Evolutionary conservation across 1,140 invertebrate species (phyloP).

Genomic region (Musca domestica): DNA sequence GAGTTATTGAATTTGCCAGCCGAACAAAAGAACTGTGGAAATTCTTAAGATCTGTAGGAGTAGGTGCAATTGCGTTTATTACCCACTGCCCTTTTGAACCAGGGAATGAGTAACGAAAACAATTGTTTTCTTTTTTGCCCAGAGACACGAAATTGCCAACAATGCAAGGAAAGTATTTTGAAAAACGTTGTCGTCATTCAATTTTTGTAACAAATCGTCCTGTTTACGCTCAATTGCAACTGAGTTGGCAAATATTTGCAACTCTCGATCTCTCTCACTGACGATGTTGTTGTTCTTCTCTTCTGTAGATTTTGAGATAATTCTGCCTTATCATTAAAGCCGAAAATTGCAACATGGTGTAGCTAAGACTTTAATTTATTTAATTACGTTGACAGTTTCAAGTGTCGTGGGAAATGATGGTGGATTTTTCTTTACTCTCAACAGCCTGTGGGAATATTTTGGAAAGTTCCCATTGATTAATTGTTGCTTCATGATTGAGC

Average conservation of each 20-base stretch:
- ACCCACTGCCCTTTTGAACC: not conserved
- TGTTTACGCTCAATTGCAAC: conserved; percentile 7
- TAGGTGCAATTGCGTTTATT: conserved; percentile 54
- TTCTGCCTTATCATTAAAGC: conserved; percentile 7
- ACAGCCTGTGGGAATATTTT: conserved; percentile 1
- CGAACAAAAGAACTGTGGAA: not conserved
- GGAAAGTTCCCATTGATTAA: not conserved
- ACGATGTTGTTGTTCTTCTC: not conserved
- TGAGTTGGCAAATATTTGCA: not conserved
- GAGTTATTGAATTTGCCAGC: conserved; percentile 33
- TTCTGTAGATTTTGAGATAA: not conserved
- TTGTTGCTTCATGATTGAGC: not conserved
- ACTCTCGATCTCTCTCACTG: not conserved
- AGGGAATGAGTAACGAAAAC: too few species aligned
- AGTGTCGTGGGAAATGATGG: conserved; percentile 39
- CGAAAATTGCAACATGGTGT: conserved; percentile 25
- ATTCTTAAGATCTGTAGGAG: conserved; percentile 32
- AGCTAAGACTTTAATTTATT: not conserved
- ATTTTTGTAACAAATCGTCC: conserved; percentile 8
- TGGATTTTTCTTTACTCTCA: not conserved
- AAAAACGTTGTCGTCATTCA: too few species aligned
- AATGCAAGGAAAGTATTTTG: not conserved
- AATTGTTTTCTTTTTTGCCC: too few species aligned
- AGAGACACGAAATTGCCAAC: conserved; percentile 22
- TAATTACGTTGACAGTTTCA: conserved; percentile 29